Percentiles rank a stretch among this genome's conserved stretches.
phyloP scores from a whole-genome alignment of 1,140 invertebrate species.

The Mactra quadrangularis region DNA sequence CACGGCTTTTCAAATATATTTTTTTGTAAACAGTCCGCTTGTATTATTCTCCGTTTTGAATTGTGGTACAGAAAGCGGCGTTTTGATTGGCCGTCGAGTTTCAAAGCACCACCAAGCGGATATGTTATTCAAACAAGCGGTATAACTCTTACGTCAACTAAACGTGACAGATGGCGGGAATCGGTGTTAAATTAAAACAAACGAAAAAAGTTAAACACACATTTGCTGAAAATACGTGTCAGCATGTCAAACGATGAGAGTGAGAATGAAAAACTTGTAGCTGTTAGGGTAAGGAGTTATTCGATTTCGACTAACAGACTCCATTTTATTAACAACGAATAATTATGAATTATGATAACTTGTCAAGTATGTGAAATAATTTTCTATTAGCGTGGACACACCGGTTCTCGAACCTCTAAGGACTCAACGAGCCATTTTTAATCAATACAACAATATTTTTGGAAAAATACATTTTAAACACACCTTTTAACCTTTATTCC shows the following conservation, averaged over 20 bases:
- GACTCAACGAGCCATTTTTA: too few relatives aligned
- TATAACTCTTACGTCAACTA: conserved; percentile 17
- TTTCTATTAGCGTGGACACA: too few relatives aligned
- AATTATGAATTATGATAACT: too few relatives aligned
- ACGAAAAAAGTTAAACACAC: not conserved
- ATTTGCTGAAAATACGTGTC: not conserved
- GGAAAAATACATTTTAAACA: too few relatives aligned
- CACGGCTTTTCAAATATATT: not conserved
- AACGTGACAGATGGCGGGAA: conserved; percentile 27
- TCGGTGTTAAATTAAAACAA: not conserved
- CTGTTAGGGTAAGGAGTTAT: too few relatives aligned
- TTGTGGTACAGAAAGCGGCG: conserved; percentile 38
- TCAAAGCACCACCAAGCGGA: conserved; percentile 5
- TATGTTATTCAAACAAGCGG: not conserved
- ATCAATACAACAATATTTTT: too few relatives aligned
- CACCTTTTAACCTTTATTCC: too few relatives aligned
- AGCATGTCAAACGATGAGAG: not conserved
- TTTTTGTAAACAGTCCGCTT: conserved; percentile 56
- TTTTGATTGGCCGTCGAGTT: conserved; percentile 31
- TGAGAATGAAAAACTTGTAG: not conserved
- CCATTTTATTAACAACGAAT: too few relatives aligned
- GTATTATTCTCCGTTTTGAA: conserved; percentile 49
- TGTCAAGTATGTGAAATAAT: too few relatives aligned
- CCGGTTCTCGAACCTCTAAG: too few relatives aligned
- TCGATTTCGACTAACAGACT: too few relatives aligned